Base-by-base conservation (phyloP, 1,140 invertebrate species). In the Pseudomyrmex concolor region DNA sequence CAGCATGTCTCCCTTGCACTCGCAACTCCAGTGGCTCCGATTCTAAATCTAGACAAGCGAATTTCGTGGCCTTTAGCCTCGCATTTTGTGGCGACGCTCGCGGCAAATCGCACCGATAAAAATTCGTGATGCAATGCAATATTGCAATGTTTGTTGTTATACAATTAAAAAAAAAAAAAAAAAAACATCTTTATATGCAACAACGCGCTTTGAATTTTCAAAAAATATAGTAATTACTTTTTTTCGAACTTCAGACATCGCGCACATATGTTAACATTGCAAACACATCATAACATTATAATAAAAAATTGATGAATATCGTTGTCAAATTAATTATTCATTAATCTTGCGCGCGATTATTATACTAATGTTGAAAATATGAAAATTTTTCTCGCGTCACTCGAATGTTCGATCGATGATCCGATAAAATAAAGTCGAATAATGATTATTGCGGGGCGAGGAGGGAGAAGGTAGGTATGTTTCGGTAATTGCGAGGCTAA, bases 401-500 rank as follows among this genome's bases (percentile, higher is more conserved):
- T 34, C 7, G 34, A 34, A 2, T 2, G n/a, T 5, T 51, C 17
- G 71, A 71, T 72, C 34, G 81, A 64, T 13, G 15, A 51, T 45
- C 48, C 73, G 76, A 59, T 84, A 81, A 34, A 84, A 86, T 84
- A 86, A 86, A 80, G 34, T 34, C 34, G 34, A 34, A 34, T 34
- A 34, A 34, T 34, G 34, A 34, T 34, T 34, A 34, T 34, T 34
- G 34, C 5, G 34, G 83, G 86, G 10, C 48, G 71, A 77, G 81
- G 77, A 80, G 85, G 87, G 88, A 92, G 89, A 86, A 80, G 90
- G 88, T 91, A 91, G 89, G 86, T 92, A 92, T 92, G 93, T 92
- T 92, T 93, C 91, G 90, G 92, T 94, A 94, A 94, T 94, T 94
- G 90, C 93, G 86, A 85, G 90, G 92, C 94, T 94, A 94, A 94